phyloP scores from a whole-genome alignment of 2,797 vertebrate species.

The Malacoraja senta region DNA sequence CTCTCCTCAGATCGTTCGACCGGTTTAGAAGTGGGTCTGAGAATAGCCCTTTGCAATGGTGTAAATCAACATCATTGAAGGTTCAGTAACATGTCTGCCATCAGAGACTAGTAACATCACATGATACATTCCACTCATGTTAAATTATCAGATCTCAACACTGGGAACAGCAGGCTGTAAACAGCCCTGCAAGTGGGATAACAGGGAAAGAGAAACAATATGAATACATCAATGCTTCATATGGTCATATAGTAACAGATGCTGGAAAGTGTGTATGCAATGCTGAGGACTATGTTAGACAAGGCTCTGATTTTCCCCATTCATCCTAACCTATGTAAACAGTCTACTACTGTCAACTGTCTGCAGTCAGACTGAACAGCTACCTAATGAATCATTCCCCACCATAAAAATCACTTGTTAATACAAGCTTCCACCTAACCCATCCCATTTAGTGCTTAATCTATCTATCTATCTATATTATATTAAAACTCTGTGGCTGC shows the following conservation, averaged over 20 bases:
- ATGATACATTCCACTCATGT: not conserved
- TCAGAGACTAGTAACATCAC: not conserved
- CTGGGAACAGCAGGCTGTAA: too few relatives aligned
- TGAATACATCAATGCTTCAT: not conserved
- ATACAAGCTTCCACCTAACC: constrained; percentile 30
- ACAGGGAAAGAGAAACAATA: not conserved
- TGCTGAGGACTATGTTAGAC: not conserved
- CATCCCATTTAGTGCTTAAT: not conserved
- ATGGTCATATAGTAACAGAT: not conserved
- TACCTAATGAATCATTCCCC: not conserved
- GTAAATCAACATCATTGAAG: not conserved
- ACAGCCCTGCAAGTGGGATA: too few relatives aligned
- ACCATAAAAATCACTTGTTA: constrained; percentile 10
- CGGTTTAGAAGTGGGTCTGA: not conserved
- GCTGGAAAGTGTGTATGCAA: not conserved
- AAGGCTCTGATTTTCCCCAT: not conserved
- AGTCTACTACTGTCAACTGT: not conserved
- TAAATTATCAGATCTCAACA: not conserved
- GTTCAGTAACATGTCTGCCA: not conserved
- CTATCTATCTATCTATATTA: too few relatives aligned
- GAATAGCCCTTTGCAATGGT: not conserved
- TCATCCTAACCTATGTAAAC: not conserved
- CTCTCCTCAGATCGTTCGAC: not conserved
- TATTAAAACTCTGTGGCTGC: too few relatives aligned
- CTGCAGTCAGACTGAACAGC: not conserved